A percentile compares a stretch with the other conserved stretches of the same genome.
These are phyloP conservation scores for Malthinus seriepunctatus DNA, from an alignment of 2,888 invertebrate genomes.

Conservation along the genomic window DNA sequence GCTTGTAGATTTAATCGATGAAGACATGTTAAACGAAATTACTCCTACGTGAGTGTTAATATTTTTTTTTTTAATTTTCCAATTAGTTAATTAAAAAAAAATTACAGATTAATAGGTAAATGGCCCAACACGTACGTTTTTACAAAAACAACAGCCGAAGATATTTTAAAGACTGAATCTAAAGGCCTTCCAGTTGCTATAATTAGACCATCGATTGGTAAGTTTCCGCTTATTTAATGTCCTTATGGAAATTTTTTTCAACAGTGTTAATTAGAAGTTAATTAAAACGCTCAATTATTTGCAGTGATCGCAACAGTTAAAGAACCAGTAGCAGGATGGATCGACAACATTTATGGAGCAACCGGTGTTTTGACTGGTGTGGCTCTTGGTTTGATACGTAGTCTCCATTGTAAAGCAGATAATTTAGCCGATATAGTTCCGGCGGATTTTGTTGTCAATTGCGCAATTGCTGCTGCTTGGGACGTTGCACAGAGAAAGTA, in stretches of 20 bases:
- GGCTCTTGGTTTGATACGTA: slow-evolving; percentile 74
- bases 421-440: slow-evolving; percentile 77
- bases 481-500: slow-evolving; percentile 50
- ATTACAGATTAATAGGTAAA: slow-evolving; percentile 54
- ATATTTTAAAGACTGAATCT: slow-evolving; percentile 59
- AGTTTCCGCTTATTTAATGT: slow-evolving; percentile 19
- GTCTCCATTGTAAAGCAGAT: slow-evolving; percentile 71
- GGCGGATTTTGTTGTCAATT: slow-evolving; percentile 66
- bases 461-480: slow-evolving; percentile 64
- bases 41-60: slow-evolving; percentile 42
- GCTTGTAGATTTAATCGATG: slow-evolving; percentile 45
- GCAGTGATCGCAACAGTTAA: slow-evolving; percentile 68
- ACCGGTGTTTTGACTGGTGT: slow-evolving; percentile 74
- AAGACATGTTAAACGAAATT: slow-evolving; percentile 48
- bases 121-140: slow-evolving; percentile 77
- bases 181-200: slow-evolving; percentile 65
- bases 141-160: slow-evolving; percentile 74
- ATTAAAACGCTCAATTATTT: slow-evolving; percentile 28
- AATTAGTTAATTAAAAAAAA: too few species aligned
- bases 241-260: too few species aligned
- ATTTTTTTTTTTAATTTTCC: neutral
- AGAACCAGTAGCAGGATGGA: slow-evolving; percentile 82
- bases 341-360: slow-evolving; percentile 89
- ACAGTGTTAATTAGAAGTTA: neutral
- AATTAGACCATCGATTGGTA: slow-evolving; percentile 69